Percentiles rank a stretch among this genome's conserved stretches.
phyloP scores from a whole-genome alignment of 1,140 invertebrate species.

The Eubasilissa regina region DNA sequence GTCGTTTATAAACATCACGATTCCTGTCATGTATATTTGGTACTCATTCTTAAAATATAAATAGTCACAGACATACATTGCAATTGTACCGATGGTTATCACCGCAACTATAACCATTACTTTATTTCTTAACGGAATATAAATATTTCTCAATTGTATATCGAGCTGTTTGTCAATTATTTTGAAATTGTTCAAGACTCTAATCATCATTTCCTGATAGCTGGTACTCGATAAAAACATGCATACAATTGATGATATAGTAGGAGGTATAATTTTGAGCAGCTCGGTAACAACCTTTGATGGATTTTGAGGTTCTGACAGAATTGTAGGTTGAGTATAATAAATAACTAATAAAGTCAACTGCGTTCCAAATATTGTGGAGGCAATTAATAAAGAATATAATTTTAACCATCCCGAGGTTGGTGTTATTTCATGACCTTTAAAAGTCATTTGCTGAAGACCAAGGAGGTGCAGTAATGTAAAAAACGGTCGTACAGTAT shows the following conservation, averaged over 20 bases:
- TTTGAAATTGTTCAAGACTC: constrained; percentile 55
- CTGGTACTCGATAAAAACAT: constrained; percentile 52
- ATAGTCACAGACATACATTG: constrained; percentile 16
- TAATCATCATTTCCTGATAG: constrained; percentile 53
- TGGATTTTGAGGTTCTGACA: constrained; percentile 18
- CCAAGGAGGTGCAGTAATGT: constrained; percentile 45
- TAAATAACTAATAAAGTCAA: constrained; percentile 7
- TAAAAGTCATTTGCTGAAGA: constrained; percentile 53
- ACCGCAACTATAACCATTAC: constrained; percentile 18
- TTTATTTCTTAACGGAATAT: constrained; percentile 50
- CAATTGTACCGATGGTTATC: constrained; percentile 3
- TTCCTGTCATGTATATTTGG: neutral
- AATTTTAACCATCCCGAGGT: constrained; percentile 13
- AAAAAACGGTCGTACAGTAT: constrained; percentile 52
- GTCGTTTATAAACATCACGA: constrained; percentile 52
- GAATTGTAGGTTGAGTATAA: constrained; percentile 4
- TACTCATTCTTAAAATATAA: neutral
- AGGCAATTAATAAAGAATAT: constrained; percentile 47
- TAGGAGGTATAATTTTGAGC: constrained; percentile 45
- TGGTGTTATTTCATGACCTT: constrained; percentile 17
- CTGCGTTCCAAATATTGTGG: constrained; percentile 36
- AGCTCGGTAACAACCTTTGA: constrained; percentile 45
- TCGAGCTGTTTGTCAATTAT: constrained; percentile 52
- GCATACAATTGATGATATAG: constrained; percentile 42
- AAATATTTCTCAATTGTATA: constrained; percentile 43